phyloP scores from a whole-genome alignment of 2,888 invertebrate genomes.

The Malthinus flaveolus region DNA sequence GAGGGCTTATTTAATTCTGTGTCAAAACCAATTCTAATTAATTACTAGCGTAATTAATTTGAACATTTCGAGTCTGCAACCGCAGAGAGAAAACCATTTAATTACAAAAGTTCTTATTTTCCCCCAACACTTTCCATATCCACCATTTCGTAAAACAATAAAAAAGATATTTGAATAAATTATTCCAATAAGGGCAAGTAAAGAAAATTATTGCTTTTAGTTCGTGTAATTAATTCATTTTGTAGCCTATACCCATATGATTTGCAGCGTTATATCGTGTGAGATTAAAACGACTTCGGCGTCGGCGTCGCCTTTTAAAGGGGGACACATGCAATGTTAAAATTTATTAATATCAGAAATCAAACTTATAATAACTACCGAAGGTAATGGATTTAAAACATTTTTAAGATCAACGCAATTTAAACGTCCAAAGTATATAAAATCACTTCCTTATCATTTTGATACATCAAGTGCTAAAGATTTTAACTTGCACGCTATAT shows the following conservation, averaged over 20 bases:
- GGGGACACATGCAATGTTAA: constrained; percentile 8
- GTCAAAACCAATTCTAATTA: no score
- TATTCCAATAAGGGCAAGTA: no score
- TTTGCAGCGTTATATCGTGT: constrained; percentile 18
- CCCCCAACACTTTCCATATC: no score
- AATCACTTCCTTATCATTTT: constrained; percentile 11
- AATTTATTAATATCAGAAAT: constrained; percentile 18
- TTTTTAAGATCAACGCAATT: constrained; percentile 16
- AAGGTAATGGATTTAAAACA: constrained; percentile 5
- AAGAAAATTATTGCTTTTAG: not conserved
- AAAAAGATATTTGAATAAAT: no score
- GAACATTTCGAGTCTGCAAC: no score
- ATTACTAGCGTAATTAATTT: no score
- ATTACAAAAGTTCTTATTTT: no score
- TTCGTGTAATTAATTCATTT: constrained; percentile 14
- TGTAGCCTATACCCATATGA: constrained; percentile 10
- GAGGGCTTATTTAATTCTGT: no score
- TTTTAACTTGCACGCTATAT: constrained; percentile 19
- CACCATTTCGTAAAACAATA: no score
- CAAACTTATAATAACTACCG: not conserved
- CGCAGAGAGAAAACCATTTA: no score
- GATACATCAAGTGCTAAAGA: constrained; percentile 15
- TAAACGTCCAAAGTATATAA: constrained; percentile 13
- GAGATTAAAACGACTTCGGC: not conserved
- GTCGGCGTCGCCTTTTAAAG: constrained; percentile 11